These are phyloP conservation scores for Nasonia longicornis DNA, from an alignment of 1,140 invertebrate species.

Conservation along the genomic window DNA sequence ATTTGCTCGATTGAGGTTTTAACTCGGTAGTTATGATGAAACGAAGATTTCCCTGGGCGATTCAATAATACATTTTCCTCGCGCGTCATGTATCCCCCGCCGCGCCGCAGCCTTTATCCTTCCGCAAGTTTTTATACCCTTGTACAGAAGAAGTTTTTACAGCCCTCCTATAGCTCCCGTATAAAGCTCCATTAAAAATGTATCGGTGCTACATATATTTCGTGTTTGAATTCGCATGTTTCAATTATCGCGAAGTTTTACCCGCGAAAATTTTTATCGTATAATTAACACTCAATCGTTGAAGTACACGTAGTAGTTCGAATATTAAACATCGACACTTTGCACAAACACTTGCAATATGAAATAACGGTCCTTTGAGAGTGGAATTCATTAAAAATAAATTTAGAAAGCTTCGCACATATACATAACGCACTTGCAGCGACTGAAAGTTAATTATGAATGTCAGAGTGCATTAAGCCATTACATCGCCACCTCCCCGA, in stretches of 20 bases:
- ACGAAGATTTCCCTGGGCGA: neutral
- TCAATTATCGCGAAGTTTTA: neutral
- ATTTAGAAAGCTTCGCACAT: neutral
- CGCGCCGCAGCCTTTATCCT: neutral
- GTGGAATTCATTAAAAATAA: neutral
- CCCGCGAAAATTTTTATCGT: too few relatives aligned
- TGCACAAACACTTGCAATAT: too few relatives aligned
- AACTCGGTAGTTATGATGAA: neutral
- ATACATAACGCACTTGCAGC: neutral
- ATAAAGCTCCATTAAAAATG: neutral
- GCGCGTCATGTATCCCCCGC: neutral
- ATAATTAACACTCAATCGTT: too few relatives aligned
- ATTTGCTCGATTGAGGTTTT: neutral
- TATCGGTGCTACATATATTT: neutral
- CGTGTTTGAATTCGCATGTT: neutral
- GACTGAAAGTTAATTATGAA: constrained; percentile 16
- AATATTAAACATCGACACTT: too few relatives aligned
- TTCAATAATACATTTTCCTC: neutral
- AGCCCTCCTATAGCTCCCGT: neutral
- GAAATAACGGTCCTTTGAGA: neutral
- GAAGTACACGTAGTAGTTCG: too few relatives aligned
- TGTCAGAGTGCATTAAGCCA: constrained; percentile 6
- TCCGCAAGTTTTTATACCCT: neutral
- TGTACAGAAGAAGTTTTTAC: neutral
- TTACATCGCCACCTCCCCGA: constrained; percentile 7